phyloP scores from a whole-genome alignment of 2,797 vertebrate species.

The Cichlasoma orientale region DNA sequence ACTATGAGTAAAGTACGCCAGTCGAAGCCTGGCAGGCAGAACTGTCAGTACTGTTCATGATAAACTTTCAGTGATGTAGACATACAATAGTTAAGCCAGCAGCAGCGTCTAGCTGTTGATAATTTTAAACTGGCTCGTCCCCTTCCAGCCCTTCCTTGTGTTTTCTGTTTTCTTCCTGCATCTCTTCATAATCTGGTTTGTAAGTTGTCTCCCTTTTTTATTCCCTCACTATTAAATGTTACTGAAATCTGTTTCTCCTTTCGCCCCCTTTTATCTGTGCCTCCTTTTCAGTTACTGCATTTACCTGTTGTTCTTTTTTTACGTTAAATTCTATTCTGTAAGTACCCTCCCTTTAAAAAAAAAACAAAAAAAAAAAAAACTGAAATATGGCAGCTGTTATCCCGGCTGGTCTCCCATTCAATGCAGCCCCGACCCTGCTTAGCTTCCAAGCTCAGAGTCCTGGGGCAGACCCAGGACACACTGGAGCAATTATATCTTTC shows the following conservation, averaged over 20 bases:
- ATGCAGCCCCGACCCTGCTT: too few relatives aligned
- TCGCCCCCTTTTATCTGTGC: not conserved
- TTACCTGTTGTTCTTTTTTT: not conserved
- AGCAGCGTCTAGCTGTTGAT: conserved; percentile 62
- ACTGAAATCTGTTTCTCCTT: not conserved
- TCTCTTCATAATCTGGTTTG: not conserved
- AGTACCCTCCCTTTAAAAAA: not conserved
- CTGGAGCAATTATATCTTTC: too few relatives aligned
- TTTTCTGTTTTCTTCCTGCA: conserved; percentile 23
- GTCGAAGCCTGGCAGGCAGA: conserved; percentile 74
- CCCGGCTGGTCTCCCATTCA: too few relatives aligned
- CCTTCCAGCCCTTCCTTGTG: conserved; percentile 21
- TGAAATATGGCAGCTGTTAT: too few relatives aligned
- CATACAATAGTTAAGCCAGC: conserved; percentile 76
- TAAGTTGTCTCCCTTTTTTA: not conserved
- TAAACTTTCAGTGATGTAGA: conserved; percentile 79
- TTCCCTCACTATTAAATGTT: not conserved
- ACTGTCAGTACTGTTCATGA: conserved; percentile 77
- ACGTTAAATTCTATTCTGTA: not conserved
- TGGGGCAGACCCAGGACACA: too few relatives aligned
- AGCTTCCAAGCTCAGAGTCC: too few relatives aligned
- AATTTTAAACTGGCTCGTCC: conserved; percentile 43
- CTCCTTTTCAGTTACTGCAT: not conserved
- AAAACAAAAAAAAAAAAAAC: too few relatives aligned
- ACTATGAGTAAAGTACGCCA: conserved; percentile 67